Evolutionary conservation across 1,140 invertebrate genomes (phyloP), one percentile per base, ranked within the genome.

Genomic region (Agraylea sexmaculata): DNA sequence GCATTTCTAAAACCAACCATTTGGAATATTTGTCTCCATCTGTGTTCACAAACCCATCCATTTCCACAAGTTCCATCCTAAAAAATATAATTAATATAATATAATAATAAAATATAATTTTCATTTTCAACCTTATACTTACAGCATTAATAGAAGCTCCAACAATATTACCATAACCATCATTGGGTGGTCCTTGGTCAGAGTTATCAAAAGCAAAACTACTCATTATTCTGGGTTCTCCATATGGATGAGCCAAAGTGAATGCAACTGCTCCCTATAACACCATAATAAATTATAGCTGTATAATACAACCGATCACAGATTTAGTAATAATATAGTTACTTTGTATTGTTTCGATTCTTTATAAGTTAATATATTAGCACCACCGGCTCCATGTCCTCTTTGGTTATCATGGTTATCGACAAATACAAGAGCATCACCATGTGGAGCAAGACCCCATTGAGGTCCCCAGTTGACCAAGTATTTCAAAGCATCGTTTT

Each of bases 1-100:
- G 66, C 60, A 52, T 82, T 85, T 25, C 78, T 66, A 57, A 88
- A 87, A 2, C 54, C 56, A 1, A 84, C 80, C 86, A 90, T 90
- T 45, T 81, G 78, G 56, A 65, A 78, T 49, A 90, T 87, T 53
- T 82, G 74, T 4, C 75, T 61, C 87, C 86, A 91, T 15, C 85
- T 72, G 58, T 93, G 88, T 59, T 93, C 88, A 54, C 89, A 93
- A 1, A 90, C 60, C 86, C 86, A 93, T 1, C 84, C 86, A 51
- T 78, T 77, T 1, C 68, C 72, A 51, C 87, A 92, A 1, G 63
- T 69, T 1, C 71, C 66, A 49, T 85, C 73, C 64, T 67, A 18
- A 10, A 20, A 46, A 13, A 29, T 35, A 15, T 29, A 39, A 29
- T 39, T 16, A 39, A 27, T 29, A 20, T 11, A n/a, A 40, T 8